Evolutionary conservation across 2,797 vertebrate species (phyloP).

Genomic region (Pipistrellus nathusii): DNA sequence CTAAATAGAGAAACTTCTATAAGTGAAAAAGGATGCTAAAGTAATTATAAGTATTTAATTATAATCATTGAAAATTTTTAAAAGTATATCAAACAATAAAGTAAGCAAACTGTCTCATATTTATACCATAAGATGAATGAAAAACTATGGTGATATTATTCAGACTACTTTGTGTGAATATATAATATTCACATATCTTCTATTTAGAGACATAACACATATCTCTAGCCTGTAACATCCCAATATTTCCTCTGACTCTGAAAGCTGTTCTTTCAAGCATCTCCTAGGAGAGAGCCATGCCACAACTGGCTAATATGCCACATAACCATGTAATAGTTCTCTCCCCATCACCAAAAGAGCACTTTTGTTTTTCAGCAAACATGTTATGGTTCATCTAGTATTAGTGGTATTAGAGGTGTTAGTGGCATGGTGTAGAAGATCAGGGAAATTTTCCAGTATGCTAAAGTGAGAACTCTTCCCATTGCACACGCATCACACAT

Average conservation of each 20-base stretch:
- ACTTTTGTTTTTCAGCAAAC: conserved; percentile 47
- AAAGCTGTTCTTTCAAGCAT: not conserved
- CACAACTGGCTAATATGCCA: not conserved
- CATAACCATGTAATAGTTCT: not conserved
- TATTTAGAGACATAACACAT: not conserved
- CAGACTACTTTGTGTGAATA: not conserved
- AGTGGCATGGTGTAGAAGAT: not conserved
- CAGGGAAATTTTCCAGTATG: not conserved
- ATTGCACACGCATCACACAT: not conserved
- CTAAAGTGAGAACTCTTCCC: conserved; percentile 6
- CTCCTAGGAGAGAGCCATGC: not conserved
- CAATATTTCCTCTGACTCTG: not conserved
- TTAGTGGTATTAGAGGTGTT: not conserved
- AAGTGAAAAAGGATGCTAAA: conserved; percentile 17
- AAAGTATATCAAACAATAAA: not conserved
- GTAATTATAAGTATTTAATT: conserved; percentile 33
- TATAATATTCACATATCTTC: not conserved
- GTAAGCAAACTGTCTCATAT: not conserved
- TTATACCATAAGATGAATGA: not conserved
- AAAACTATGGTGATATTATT: conserved; percentile 23
- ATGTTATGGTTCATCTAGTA: not conserved
- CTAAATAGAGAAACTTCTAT: conserved; percentile 46
- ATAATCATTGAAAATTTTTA: not conserved
- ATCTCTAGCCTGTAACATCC: not conserved
- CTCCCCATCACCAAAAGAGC: not conserved